These are phyloP conservation scores for Uloborus diversus DNA, from an alignment of 1,140 invertebrate genomes.

Conservation along the genomic window DNA sequence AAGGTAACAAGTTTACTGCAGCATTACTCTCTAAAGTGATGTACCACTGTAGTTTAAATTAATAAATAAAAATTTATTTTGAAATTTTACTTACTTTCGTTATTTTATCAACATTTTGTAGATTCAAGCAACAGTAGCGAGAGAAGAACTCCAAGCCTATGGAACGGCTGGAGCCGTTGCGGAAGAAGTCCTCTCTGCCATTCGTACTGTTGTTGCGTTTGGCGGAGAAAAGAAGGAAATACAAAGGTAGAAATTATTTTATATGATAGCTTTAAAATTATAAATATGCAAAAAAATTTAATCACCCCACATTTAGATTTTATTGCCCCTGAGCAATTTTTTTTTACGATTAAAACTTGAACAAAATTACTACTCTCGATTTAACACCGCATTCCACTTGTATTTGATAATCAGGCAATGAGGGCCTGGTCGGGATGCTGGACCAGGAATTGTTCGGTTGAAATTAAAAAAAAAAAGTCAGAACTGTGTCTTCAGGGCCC, in stretches of 20 bases:
- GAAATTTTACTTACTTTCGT: not conserved
- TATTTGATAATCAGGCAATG: too few relatives aligned
- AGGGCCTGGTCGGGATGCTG: too few relatives aligned
- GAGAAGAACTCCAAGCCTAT: conserved; percentile 63
- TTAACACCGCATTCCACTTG: too few relatives aligned
- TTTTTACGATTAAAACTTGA: too few relatives aligned
- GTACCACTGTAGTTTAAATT: too few relatives aligned
- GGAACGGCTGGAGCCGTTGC: conserved; percentile 67
- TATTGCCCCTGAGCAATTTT: too few relatives aligned
- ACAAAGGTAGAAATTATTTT: conserved; percentile 62
- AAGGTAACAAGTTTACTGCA: conserved; percentile 51
- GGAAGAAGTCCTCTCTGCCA: conserved; percentile 66
- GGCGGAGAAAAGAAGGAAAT: conserved; percentile 65
- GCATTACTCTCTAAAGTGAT: not conserved
- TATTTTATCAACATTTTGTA: not conserved
- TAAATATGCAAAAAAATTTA: too few relatives aligned
- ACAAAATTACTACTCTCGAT: too few relatives aligned
- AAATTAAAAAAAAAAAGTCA: not conserved
- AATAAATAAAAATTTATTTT: not conserved
- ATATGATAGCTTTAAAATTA: not conserved
- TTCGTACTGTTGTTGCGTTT: conserved; percentile 67
- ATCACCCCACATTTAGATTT: not conserved
- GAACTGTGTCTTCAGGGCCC: too few relatives aligned
- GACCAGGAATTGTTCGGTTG: too few relatives aligned
- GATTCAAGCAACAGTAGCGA: conserved; percentile 21